Base-by-base conservation (phyloP, 2,797 vertebrate species). In the Oryzias dopingdopingensis region DNA sequence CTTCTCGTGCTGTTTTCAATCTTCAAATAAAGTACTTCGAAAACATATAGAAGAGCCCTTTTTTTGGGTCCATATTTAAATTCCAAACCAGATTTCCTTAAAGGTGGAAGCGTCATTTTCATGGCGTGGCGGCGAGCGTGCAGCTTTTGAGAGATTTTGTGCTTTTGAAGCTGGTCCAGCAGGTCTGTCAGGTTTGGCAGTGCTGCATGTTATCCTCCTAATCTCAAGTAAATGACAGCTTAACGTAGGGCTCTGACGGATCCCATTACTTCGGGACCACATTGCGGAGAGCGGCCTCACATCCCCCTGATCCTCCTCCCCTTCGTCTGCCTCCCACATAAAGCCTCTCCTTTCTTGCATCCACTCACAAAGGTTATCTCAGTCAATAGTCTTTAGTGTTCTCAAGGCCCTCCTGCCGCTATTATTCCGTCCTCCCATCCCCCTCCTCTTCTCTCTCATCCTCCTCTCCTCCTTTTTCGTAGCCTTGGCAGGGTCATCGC, bases 371-470 rank as follows among this genome's bases (percentile, higher is more conserved):
- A 86, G 84, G 82, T 89, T 79, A 87, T 80, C 82, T 59, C 81
- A 81, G 80, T 89, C 86, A 80, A 79, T 86, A 85, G 77, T 80
- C 78, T 84, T 78, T 76, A 83, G 70, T 80, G 72, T 75, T 69
- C 76, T 76, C 61, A 72, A 67, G 65, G 72, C 65, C 65, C 60
- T 67, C 46, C 67, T 62, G 51, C 5, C 32, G 23, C 49, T 68
- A 59, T 73, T 78, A 70, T 72, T 67, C 63, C 49, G 29, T 52
- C 67, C 59, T 52, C 23, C 45, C 47, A 42, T 23, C 63, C 52
- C 54, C 45, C 29, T 18, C 24, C n/a, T 18, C 26, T 23, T 47
- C 56, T 46, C 37, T 41, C 22, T 41, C 42, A 10, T 45, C 59
- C 41, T 22, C 48, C 40, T 47, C 62, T 1, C 58, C 65, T 26